phyloP scores from a whole-genome alignment of 2,113 vertebrate genomes.

The Urocynchramus pylzowi region DNA sequence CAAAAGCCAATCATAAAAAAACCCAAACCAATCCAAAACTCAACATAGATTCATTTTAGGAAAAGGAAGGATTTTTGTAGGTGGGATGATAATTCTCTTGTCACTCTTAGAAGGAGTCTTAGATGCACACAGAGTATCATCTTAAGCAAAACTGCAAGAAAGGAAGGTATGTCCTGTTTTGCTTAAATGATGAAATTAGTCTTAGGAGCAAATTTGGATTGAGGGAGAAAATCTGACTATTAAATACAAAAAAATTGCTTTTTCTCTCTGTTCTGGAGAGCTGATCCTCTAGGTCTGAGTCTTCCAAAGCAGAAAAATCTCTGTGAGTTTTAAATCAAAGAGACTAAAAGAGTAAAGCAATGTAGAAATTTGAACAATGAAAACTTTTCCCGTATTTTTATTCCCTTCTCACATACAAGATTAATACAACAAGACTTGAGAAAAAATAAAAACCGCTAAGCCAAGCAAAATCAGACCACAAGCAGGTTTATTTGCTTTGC shows the following conservation, averaged over 20 bases:
- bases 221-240: background rate
- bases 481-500: constrained; percentile 30
- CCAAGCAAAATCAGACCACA: constrained; percentile 6
- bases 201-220: background rate
- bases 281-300: background rate
- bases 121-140: background rate
- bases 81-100: background rate
- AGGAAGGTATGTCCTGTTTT: background rate
- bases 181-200: background rate
- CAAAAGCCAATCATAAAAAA: background rate
- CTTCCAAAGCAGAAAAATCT: background rate
- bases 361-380: background rate
- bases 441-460: background rate
- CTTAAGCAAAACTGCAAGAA: background rate
- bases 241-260: background rate
- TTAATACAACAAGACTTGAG: background rate
- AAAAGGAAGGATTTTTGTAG: background rate
- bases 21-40: background rate
- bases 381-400: background rate
- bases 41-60: background rate
- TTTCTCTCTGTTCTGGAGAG: background rate
- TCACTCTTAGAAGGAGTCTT: background rate
- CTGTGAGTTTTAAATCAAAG: background rate
- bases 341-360: background rate
- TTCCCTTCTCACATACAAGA: background rate